Conservation (phyloP, 2,113 vertebrate species). For the Acrocephalus kingi region DNA sequence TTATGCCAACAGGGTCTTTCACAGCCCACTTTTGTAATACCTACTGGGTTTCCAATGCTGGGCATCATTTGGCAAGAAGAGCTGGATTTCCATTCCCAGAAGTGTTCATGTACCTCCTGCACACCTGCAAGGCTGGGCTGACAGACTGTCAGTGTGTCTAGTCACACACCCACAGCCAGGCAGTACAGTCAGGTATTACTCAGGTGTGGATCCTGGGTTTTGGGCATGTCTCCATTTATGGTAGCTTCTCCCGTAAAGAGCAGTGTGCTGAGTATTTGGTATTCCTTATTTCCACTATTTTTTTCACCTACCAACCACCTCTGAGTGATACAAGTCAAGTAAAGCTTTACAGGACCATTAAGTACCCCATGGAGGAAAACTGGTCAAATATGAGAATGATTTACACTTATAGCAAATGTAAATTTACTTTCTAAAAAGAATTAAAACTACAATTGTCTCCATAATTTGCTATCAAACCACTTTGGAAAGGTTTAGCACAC, state of each 20-base stretch:
- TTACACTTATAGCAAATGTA: slow-evolving; percentile 11
- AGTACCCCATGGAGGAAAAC: neutral
- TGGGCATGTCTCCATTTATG: neutral
- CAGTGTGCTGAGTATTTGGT: neutral
- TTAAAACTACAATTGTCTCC: neutral
- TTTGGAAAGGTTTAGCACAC: neutral
- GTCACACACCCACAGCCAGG: neutral
- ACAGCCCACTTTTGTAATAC: neutral
- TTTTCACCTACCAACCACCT: neutral
- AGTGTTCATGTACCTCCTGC: accelerated
- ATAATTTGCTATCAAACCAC: slow-evolving; percentile 26
- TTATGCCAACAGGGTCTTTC: neutral
- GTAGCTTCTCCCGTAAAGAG: neutral
- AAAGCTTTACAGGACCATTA: neutral
- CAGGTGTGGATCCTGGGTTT: neutral
- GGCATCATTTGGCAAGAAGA: neutral
- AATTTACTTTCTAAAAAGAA: slow-evolving; percentile 39
- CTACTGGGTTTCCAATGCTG: neutral
- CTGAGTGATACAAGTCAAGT: neutral
- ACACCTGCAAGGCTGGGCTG: neutral
- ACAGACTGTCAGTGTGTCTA: neutral
- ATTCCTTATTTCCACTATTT: neutral
- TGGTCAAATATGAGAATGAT: neutral
- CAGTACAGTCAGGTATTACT: too few relatives aligned
- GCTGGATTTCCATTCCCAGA: neutral